Evolutionary conservation across 2,888 invertebrate species (phyloP).

Genomic region (Stramonita haemastoma): DNA sequence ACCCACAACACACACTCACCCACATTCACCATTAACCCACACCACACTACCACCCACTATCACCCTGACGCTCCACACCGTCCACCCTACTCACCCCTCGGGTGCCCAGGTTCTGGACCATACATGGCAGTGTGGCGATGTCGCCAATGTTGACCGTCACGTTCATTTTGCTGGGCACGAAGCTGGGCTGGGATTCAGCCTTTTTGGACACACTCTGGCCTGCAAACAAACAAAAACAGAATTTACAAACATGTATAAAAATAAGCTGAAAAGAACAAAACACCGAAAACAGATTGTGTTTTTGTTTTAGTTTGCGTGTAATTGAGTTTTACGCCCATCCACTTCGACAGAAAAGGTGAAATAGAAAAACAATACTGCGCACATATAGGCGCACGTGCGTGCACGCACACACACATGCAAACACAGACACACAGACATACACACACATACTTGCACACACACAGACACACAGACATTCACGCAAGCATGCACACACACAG

Average conservation of each 20-base stretch:
- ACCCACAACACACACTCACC: too few relatives aligned
- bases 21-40: too few relatives aligned
- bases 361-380: background rate
- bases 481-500: background rate
- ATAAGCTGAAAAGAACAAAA: background rate
- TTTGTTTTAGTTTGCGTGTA: background rate
- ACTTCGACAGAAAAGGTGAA: background rate
- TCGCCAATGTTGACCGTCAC: constrained; percentile 51
- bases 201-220: background rate
- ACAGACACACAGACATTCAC: background rate
- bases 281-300: background rate
- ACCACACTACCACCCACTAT: background rate
- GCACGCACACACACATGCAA: background rate
- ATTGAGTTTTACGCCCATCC: background rate
- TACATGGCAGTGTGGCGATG: constrained; percentile 50
- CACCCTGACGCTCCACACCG: background rate
- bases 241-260: background rate
- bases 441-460: background rate
- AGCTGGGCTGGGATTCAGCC: constrained; percentile 36
- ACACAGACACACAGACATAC: background rate
- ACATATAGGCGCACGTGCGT: too few relatives aligned
- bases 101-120: constrained; percentile 53
- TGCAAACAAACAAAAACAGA: background rate
- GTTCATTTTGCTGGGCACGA: constrained; percentile 40
- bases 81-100: constrained; percentile 48